A percentile compares a stretch with the other conserved stretches of the same genome.
phyloP scores from a whole-genome alignment of 1,140 invertebrate genomes.

The Polyergus mexicanus region DNA sequence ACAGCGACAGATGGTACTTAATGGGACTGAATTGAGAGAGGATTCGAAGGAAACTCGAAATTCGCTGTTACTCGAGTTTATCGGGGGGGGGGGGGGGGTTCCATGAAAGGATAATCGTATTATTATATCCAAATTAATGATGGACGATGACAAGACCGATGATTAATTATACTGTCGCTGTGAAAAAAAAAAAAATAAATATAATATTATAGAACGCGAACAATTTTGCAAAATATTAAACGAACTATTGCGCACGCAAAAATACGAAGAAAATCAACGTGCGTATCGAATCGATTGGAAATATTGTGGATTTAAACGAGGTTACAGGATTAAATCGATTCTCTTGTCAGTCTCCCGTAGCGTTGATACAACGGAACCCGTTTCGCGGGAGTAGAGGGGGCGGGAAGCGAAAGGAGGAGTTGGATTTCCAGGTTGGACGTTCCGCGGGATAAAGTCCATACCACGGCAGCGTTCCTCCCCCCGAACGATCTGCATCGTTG shows the following conservation, averaged over 20 bases:
- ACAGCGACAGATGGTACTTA: conserved; percentile 70
- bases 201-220: background rate
- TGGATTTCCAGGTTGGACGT: conserved; percentile 18
- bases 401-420: background rate
- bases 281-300: background rate
- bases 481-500: conserved; percentile 47
- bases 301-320: background rate
- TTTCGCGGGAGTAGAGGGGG: background rate
- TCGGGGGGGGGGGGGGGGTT: conserved; percentile 44
- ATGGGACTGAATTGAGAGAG: conserved; percentile 28
- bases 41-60: conserved; percentile 49
- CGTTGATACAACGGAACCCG: background rate
- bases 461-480: conserved; percentile 36
- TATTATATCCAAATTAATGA: conserved; percentile 25
- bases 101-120: conserved; percentile 48
- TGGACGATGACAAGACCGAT: conserved; percentile 15
- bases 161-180: conserved; percentile 6
- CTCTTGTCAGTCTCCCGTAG: background rate
- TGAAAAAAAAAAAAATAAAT: background rate
- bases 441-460: conserved; percentile 57
- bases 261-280: background rate
- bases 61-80: conserved; percentile 28
- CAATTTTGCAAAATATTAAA: too few species aligned
- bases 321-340: conserved; percentile 20
- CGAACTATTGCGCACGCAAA: background rate